These are phyloP conservation scores for Philotrypesis tridentata DNA, from an alignment of 1,140 invertebrate genomes.

Conservation along the genomic window DNA sequence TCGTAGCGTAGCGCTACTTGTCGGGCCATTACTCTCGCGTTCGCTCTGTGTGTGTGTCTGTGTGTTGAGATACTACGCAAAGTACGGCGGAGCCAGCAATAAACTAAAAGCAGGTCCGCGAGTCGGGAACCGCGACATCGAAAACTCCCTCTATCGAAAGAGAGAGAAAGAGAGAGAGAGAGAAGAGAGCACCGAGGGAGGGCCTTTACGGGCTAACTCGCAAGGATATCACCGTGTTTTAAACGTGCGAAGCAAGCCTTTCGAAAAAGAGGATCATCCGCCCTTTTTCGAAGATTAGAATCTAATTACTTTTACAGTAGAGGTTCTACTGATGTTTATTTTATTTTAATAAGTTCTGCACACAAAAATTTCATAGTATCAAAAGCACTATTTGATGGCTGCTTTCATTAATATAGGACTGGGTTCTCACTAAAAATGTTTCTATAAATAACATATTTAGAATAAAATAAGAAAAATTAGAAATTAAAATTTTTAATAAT, in stretches of 20 bases:
- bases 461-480: no score
- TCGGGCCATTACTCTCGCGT: neutral
- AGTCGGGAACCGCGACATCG: neutral
- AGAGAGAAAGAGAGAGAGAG: neutral
- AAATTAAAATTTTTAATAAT: no score
- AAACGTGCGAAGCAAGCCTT: neutral
- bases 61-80: neutral
- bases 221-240: neutral
- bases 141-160: neutral
- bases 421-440: no score
- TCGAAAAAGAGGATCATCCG: neutral
- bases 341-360: no score
- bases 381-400: no score
- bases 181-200: neutral
- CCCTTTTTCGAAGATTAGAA: neutral
- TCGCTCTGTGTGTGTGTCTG: neutral
- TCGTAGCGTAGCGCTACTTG: neutral
- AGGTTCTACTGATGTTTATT: no score
- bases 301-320: neutral
- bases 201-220: neutral
- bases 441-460: no score
- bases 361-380: no score
- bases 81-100: neutral
- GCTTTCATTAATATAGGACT: no score
- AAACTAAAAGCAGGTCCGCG: conserved; percentile 7